Percentiles rank a stretch among this genome's conserved stretches.
phyloP scores from a whole-genome alignment of 1,140 invertebrate species.

The Triops longicaudatus region DNA sequence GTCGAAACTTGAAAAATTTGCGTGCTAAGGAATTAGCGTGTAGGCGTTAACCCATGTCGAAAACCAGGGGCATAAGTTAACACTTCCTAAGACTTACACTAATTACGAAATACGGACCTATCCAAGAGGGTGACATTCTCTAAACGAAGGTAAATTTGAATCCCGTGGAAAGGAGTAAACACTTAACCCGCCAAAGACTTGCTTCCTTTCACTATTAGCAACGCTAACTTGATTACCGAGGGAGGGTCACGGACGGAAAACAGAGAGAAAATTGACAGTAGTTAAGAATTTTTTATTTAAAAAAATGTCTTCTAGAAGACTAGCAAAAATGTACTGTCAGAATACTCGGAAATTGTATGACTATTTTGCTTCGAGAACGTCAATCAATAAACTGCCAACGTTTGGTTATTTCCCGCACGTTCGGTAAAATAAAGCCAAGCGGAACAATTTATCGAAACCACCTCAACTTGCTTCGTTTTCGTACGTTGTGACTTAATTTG shows the following conservation, averaged over 20 bases:
- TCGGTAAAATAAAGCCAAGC: neutral
- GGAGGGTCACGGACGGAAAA: neutral
- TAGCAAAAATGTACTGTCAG: neutral
- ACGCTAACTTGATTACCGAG: neutral
- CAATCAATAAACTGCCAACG: neutral
- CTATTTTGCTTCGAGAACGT: neutral
- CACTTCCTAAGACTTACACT: too few species aligned
- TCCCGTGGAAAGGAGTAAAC: conserved; percentile 12
- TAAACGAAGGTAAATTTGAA: conserved; percentile 14
- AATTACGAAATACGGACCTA: conserved; percentile 19
- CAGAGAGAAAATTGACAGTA: conserved; percentile 4
- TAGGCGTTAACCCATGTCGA: too few species aligned
- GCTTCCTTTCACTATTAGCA: neutral
- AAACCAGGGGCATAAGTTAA: too few species aligned
- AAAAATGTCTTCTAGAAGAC: neutral
- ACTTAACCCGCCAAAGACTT: conserved; percentile 23
- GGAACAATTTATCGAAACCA: neutral
- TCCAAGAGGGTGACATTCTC: neutral
- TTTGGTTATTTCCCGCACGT: neutral
- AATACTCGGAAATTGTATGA: neutral
- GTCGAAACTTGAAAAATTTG: too few species aligned
- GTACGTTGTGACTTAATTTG: neutral
- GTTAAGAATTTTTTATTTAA: neutral
- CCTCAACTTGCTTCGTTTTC: neutral
- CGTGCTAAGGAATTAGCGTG: too few species aligned